Conservation (phyloP, 2,113 vertebrate species). For the Cheirogaleus medius region DNA sequence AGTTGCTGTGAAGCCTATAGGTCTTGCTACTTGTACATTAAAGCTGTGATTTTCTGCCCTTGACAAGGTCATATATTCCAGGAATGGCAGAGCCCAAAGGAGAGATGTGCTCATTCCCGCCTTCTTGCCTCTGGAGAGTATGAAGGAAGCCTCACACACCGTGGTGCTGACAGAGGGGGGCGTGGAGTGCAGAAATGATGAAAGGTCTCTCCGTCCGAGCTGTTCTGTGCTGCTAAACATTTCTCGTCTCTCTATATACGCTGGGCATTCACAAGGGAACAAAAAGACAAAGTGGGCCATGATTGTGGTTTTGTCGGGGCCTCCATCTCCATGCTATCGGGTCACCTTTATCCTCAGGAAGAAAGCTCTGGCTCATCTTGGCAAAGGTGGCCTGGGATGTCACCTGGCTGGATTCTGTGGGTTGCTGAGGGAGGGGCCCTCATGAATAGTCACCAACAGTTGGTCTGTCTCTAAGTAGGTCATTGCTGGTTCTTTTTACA, state of each 20-base stretch:
- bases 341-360: not conserved
- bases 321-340: not conserved
- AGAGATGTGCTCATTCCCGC: not conserved
- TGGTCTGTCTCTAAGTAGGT: conserved; percentile 17
- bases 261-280: not conserved
- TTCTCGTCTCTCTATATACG: not conserved
- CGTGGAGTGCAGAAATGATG: rapidly evolving
- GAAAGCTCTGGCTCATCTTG: not conserved
- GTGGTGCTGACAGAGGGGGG: not conserved
- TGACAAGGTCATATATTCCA: conserved; percentile 31
- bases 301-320: not conserved
- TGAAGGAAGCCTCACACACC: not conserved
- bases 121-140: not conserved
- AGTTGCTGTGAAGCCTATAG: not conserved
- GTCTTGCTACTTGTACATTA: not conserved
- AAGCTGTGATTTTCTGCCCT: conserved; percentile 48
- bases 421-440: not conserved
- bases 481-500: not conserved
- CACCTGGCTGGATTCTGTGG: not conserved
- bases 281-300: not conserved
- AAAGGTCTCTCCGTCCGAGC: not conserved
- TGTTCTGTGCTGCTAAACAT: not conserved
- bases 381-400: not conserved
- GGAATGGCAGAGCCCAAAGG: not conserved
- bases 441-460: not conserved